Evolutionary conservation across 2,113 vertebrate genomes (phyloP).

Genomic region (Diphyllodes magnificus): DNA sequence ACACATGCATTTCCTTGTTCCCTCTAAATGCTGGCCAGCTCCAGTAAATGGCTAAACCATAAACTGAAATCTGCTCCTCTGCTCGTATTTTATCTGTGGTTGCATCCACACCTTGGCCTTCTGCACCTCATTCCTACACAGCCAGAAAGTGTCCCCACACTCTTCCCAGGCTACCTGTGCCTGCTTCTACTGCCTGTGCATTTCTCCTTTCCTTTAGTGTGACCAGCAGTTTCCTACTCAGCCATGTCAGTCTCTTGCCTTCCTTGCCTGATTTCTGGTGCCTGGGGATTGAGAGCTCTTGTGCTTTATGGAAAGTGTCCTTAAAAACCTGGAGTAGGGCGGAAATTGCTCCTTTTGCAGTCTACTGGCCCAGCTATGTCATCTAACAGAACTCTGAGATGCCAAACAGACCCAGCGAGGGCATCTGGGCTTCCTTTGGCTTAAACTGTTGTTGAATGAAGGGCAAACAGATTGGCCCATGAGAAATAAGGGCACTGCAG

Average conservation of each 20-base stretch:
- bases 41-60: not conserved
- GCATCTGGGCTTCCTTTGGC: not conserved
- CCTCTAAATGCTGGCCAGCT: not conserved
- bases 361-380: not conserved
- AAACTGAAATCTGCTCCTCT: not conserved
- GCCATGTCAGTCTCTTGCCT: not conserved
- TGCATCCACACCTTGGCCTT: not conserved
- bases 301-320: not conserved
- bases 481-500: not conserved
- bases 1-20: not conserved
- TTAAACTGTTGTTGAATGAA: not conserved
- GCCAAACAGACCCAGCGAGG: not conserved
- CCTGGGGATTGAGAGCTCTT: not conserved
- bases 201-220: not conserved
- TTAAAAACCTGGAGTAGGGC: not conserved
- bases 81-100: not conserved
- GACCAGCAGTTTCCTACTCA: not conserved
- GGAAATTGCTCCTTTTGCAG: not conserved
- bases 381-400: not conserved
- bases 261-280: not conserved
- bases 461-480: not conserved
- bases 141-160: not conserved
- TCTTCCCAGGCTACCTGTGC: not conserved
- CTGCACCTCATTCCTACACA: not conserved
- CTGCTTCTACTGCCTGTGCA: not conserved